Percentiles rank a stretch among this genome's conserved stretches.
These are phyloP conservation scores for Ornithoptera priamus DNA, from an alignment of 2,888 invertebrate genomes.

Conservation along the genomic window DNA sequence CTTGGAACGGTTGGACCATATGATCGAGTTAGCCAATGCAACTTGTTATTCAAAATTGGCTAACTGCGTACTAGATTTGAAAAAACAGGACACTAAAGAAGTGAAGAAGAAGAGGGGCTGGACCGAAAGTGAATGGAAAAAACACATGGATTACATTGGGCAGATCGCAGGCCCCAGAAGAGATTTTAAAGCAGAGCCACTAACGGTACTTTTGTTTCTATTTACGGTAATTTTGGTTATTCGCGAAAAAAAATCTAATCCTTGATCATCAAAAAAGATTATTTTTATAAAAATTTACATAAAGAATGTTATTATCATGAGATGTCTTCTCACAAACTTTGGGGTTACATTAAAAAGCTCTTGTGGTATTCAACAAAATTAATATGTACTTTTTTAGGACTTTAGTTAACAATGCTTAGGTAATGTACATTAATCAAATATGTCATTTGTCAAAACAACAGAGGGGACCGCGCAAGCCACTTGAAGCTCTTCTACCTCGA, in stretches of 20 bases:
- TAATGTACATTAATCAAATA: neutral
- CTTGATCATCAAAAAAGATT: too few species aligned
- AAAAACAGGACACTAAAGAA: conserved; percentile 56
- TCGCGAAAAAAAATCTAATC: neutral
- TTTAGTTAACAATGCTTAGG: neutral
- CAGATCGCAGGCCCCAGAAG: conserved; percentile 59
- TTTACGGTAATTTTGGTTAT: neutral
- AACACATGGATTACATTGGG: conserved; percentile 69
- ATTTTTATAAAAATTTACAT: too few species aligned
- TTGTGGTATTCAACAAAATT: too few species aligned
- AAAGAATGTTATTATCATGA: too few species aligned
- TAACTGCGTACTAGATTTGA: conserved; percentile 59
- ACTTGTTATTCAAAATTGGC: conserved; percentile 67
- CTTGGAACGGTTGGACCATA: conserved; percentile 55
- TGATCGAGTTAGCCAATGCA: conserved; percentile 62
- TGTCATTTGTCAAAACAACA: conserved; percentile 34
- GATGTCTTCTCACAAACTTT: too few species aligned
- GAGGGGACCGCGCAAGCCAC: conserved; percentile 54
- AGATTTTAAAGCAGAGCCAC: conserved; percentile 44
- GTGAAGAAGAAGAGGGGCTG: conserved; percentile 61
- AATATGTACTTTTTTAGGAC: neutral
- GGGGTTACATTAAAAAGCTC: neutral
- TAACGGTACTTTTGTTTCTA: conserved; percentile 42
- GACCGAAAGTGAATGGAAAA: conserved; percentile 70
- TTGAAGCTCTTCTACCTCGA: conserved; percentile 56